Conservation (phyloP, 2,888 invertebrate species). For the Muschampia plurimacula region DNA sequence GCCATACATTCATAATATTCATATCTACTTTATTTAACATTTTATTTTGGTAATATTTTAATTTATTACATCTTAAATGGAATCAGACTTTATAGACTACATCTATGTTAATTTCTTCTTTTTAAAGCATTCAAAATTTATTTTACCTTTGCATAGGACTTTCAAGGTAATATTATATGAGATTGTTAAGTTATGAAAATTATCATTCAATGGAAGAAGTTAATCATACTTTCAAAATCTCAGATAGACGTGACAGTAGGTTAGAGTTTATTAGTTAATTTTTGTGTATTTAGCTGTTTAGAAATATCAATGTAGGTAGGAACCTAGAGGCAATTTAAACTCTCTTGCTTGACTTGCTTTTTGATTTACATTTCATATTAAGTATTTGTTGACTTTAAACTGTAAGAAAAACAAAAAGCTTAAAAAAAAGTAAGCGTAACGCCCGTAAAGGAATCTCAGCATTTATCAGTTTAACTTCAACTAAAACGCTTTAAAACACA, state of each 20-base stretch:
- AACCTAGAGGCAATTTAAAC: neutral
- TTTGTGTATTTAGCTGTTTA: too few species aligned
- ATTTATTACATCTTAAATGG: neutral
- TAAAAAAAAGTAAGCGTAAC: conserved; percentile 51
- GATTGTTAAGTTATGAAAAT: too few species aligned
- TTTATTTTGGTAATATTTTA: neutral
- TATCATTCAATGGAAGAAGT: too few species aligned
- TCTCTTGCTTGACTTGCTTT: neutral
- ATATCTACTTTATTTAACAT: neutral
- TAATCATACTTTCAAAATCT: too few species aligned
- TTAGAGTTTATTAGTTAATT: too few species aligned
- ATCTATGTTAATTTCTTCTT: neutral
- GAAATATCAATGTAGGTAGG: too few species aligned
- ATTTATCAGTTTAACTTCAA: conserved; percentile 62
- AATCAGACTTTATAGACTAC: neutral
- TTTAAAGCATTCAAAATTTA: neutral
- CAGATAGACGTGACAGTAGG: too few species aligned
- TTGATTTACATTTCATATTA: too few species aligned
- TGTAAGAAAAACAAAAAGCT: neutral
- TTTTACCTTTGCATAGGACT: too few species aligned
- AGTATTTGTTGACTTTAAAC: neutral
- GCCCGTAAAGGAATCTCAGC: conserved; percentile 67
- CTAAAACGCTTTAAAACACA: conserved; percentile 60
- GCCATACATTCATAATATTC: neutral
- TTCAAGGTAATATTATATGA: too few species aligned